phyloP scores from a whole-genome alignment of 1,140 invertebrate genomes.

The Megalopta genalis region DNA sequence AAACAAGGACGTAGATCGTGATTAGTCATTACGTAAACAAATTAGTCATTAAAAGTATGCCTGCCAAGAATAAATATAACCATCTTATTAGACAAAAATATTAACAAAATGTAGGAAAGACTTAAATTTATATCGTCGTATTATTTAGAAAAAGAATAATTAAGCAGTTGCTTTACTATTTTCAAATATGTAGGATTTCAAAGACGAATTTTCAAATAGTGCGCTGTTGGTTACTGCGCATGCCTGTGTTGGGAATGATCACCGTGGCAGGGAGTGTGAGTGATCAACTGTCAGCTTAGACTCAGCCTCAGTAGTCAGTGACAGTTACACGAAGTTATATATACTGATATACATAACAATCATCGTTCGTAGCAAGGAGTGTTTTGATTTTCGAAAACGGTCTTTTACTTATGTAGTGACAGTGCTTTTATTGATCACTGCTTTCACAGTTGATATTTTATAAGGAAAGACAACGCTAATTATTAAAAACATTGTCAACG shows the following conservation, averaged over 20 bases:
- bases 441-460: not conserved
- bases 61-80: no score
- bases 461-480: not conserved
- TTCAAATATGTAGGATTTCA: not conserved
- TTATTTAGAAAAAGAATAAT: not conserved
- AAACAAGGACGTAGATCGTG: no score
- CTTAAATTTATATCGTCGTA: no score
- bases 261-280: not conserved
- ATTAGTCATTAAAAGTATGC: no score
- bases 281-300: constrained; percentile 8
- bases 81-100: not conserved
- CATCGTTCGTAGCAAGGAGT: not conserved
- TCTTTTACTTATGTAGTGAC: constrained; percentile 10
- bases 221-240: not conserved
- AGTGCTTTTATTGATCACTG: constrained; percentile 7
- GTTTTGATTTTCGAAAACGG: constrained; percentile 23
- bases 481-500: not conserved
- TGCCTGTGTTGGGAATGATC: not conserved
- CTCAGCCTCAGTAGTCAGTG: not conserved
- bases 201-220: not conserved
- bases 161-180: not conserved
- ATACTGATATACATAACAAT: not conserved
- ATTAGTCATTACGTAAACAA: no score
- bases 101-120: not conserved
- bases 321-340: not conserved